phyloP scores from a whole-genome alignment of 2,113 vertebrate species.

The Silurus asotus region DNA sequence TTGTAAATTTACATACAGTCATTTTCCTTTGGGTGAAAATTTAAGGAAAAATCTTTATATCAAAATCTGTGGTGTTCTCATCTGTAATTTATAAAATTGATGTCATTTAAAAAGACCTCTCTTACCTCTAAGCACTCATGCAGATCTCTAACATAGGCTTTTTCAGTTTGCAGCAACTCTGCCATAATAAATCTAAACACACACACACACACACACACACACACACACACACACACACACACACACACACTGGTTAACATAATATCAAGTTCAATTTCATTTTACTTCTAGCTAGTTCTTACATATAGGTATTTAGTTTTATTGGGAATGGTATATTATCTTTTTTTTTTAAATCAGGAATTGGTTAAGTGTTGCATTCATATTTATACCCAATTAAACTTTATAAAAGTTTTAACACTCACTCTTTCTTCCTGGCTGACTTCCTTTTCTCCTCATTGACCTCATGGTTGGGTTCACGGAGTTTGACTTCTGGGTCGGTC shows the following conservation, averaged over 20 bases:
- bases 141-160: slow-evolving; percentile 93
- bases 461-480: slow-evolving; percentile 91
- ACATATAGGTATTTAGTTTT: background rate
- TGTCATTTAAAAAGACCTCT: background rate
- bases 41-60: background rate
- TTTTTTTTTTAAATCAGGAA: background rate
- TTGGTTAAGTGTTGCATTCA: background rate
- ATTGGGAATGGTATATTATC: background rate
- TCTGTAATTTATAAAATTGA: background rate
- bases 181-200: slow-evolving; percentile 93
- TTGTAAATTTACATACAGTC: background rate
- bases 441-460: slow-evolving; percentile 97
- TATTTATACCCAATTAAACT: background rate
- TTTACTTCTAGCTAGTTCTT: background rate
- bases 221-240: background rate
- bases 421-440: slow-evolving; percentile 97
- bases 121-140: slow-evolving; percentile 96
- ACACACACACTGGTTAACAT: background rate
- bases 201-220: slow-evolving; percentile 5
- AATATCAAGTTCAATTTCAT: background rate
- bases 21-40: background rate
- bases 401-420: slow-evolving; percentile 57
- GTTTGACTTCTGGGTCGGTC: slow-evolving; percentile 88
- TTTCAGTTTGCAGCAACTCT: slow-evolving; percentile 95
- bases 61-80: background rate